Conservation (phyloP, 2,888 invertebrate species). For the Alsophila aescularia region DNA sequence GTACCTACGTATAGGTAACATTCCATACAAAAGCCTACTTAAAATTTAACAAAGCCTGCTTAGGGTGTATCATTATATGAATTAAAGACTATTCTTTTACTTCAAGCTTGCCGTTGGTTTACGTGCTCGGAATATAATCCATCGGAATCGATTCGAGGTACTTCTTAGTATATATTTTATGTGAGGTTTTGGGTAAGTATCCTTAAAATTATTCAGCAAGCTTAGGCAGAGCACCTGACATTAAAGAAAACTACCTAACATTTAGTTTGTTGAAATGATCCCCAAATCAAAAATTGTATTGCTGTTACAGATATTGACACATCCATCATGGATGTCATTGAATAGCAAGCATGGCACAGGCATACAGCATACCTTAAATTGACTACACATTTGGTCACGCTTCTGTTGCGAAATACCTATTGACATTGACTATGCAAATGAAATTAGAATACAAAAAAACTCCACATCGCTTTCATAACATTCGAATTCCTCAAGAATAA, state of each 20-base stretch:
- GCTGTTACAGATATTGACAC: no score
- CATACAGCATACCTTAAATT: slow-evolving; percentile 45
- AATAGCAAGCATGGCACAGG: slow-evolving; percentile 31
- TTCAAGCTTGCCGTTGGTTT: no score
- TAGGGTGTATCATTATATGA: no score
- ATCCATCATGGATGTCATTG: slow-evolving; percentile 36
- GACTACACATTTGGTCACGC: slow-evolving; percentile 49
- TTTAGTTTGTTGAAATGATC: no score
- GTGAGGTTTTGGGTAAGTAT: not conserved
- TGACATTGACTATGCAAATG: slow-evolving; percentile 56
- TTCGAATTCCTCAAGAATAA: slow-evolving; percentile 34
- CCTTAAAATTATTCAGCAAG: not conserved
- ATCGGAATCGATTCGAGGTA: not conserved
- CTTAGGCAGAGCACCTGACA: no score
- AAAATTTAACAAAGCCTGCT: no score
- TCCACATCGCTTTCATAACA: slow-evolving; percentile 43
- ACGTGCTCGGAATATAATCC: not conserved
- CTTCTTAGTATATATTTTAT: slow-evolving; percentile 3
- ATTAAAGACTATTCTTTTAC: no score
- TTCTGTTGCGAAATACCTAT: slow-evolving; percentile 56
- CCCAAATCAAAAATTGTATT: no score
- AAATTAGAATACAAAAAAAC: slow-evolving; percentile 48
- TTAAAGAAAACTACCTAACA: no score
- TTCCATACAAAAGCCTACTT: no score
- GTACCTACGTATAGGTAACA: no score